A percentile compares a stretch with the other conserved stretches of the same genome.
Conservation (phyloP, 1,140 invertebrate genomes). For the Drosophila eugracilis region DNA sequence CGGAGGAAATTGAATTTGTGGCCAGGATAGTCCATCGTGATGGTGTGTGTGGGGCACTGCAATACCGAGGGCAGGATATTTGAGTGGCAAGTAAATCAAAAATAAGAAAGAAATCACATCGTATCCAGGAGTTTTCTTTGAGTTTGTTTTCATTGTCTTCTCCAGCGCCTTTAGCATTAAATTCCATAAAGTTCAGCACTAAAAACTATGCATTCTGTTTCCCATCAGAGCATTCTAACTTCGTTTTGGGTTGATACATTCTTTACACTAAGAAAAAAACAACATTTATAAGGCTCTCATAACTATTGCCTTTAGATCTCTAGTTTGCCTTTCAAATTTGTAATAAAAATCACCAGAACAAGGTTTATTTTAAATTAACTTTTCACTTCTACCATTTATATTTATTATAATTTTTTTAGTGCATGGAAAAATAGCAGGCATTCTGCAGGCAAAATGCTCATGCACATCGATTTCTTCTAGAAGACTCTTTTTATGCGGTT, state of each 20-base stretch:
- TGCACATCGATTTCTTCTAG: conserved; percentile 61
- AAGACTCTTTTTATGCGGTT: conserved; percentile 52
- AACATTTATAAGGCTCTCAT: not conserved
- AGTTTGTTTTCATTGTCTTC: conserved; percentile 4
- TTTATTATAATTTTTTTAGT: not conserved
- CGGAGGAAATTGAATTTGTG: conserved; percentile 78
- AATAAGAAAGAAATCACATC: conserved; percentile 31
- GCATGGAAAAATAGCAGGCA: conserved; percentile 4
- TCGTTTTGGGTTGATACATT: not conserved
- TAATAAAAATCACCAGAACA: too few relatives aligned
- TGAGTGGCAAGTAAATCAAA: conserved; percentile 37
- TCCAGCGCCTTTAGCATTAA: not conserved
- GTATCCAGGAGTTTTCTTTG: conserved; percentile 15
- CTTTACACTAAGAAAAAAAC: not conserved
- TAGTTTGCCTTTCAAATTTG: too few relatives aligned
- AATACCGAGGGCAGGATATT: conserved; percentile 36
- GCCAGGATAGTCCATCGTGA: conserved; percentile 1
- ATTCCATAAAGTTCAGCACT: not conserved
- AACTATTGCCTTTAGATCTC: too few relatives aligned
- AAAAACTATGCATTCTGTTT: not conserved
- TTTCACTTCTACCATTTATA: not conserved
- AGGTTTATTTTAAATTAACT: not conserved
- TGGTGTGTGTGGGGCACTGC: conserved; percentile 11
- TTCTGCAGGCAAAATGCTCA: conserved; percentile 32
- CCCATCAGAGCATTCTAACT: not conserved